Evolutionary conservation across 2,888 invertebrate species (phyloP), one percentile per base, ranked within the genome.

Genomic region (Metopia argyrocephala): DNA sequence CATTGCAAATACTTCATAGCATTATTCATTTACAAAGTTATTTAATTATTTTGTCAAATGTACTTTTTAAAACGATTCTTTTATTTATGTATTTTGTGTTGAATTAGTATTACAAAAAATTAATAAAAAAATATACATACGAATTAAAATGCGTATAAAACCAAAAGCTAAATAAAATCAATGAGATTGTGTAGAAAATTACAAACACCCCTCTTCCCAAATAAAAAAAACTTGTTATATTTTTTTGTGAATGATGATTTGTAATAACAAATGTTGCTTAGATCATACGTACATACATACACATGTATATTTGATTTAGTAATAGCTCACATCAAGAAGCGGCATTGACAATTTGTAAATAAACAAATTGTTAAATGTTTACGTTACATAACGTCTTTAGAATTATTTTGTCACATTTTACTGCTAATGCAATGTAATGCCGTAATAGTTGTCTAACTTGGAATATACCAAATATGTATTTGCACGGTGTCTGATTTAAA

Each of bases 21-120:
- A 52, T 21, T 31, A 52, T 61, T 48, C 48, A 25, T 59, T 12
- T 38, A 12, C 9, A 38, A 12, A 38, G 4, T 38, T 12, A 64
- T 31, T 38, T 56, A 56, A 73, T 69, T 52, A 61, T 68, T n/a
- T 76, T 68, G 61, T 73, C 45, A 73, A 68, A 64, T 64, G 64
- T 76, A 76, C n/a, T 76, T 65, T 73, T 73, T 54, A 4, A 64
- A 73, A 59, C 27, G 48, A 57, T 69, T 57, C 38, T 61, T 38
- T 76, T 46, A 74, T 81, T 74, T 81, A 81, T 65, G 64, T 65
- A 64, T 64, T 74, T 74, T 74, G 48, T 70, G 46, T 74, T 64
- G 70, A 76, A 54, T 25, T 76, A 81, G 78, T 74, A 78, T 76
- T 80, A 78, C 5, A 52, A 76, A 65, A 73, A 20, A 31, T 3